Evolutionary conservation across 2,888 invertebrate species (phyloP), one percentile per base, ranked within the genome.

Genomic region (Drosophila mettleri): DNA sequence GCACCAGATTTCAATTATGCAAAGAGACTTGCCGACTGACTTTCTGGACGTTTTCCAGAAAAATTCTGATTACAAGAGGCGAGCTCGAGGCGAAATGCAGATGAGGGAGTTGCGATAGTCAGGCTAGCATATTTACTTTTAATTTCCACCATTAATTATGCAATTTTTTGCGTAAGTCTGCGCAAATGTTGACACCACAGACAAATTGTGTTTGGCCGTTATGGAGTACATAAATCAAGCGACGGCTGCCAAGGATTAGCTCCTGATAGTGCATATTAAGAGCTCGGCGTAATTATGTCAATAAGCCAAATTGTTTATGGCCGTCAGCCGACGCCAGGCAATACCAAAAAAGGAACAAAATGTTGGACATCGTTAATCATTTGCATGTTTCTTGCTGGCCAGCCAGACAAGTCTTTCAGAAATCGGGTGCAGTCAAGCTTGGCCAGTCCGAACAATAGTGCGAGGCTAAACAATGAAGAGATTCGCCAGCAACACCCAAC

Each of bases 61-160:
- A 72, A 71, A 58, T 69, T 76, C 65, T 58, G 65, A 62, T 72
- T 59, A 33, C 52, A 36, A 36, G 41, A 45, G 53, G 24, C 43
- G 64, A 41, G 20, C 8, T 9, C 33, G 49, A 39, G 48, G 41
- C n/a, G 62, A n/a, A n/a, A n/a, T n/a, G n/a, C n/a, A n/a, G n/a
- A n/a, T n/a, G n/a, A 70, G 45, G 33, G 52, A 14, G 36, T 20
- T 45, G 36, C 31, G 27, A 49, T 29, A 45, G 33, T 33, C 39
- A 31, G 53, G 39, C 33, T 10, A 31, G 61, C 61, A 75, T 83
- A 82, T 82, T 84, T 82, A 52, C 70, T 69, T 86, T 86, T 84
- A 84, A 82, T 82, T 82, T 84, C 33, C 61, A 66, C 68, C 69
- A 82, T 87, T 79, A 87, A 85, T 85, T 85, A 87, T 85, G 74